Conservation (phyloP, 2,888 invertebrate genomes). For the Patella caerulea region DNA sequence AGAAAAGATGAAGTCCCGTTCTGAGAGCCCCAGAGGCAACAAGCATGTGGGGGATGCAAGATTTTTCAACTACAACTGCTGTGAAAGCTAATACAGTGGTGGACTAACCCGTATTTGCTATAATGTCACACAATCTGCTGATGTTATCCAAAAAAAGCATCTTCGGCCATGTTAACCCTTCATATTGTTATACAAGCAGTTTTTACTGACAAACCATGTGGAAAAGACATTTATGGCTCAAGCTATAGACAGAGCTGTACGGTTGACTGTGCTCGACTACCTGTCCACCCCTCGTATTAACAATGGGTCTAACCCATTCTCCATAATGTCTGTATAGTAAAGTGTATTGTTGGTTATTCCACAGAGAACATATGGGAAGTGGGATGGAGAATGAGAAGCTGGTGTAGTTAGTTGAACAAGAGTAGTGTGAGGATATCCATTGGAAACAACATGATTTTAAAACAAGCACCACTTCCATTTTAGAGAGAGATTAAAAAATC, state of each 20-base stretch:
- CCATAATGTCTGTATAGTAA: not conserved
- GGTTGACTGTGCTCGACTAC: not conserved
- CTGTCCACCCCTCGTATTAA: not conserved
- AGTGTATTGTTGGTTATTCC: constrained; percentile 10
- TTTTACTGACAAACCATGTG: not conserved
- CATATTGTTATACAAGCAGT: not conserved
- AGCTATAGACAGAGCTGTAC: not conserved
- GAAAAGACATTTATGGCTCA: not conserved
- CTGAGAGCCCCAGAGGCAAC: not conserved
- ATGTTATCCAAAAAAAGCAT: not conserved
- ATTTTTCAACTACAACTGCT: not conserved
- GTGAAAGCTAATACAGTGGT: not conserved
- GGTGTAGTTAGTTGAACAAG: no score
- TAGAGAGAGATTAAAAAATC: no score
- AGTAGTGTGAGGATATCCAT: no score
- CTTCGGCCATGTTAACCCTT: not conserved
- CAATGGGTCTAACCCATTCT: not conserved
- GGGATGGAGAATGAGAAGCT: not conserved
- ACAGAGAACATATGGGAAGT: constrained; percentile 2
- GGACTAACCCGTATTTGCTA: not conserved
- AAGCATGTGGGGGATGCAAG: not conserved
- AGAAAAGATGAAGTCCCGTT: not conserved
- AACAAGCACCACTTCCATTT: no score
- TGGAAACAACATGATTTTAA: no score
- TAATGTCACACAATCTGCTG: no score